Base-by-base conservation (phyloP, 2,113 vertebrate genomes). In the Zapus hudsonius region DNA sequence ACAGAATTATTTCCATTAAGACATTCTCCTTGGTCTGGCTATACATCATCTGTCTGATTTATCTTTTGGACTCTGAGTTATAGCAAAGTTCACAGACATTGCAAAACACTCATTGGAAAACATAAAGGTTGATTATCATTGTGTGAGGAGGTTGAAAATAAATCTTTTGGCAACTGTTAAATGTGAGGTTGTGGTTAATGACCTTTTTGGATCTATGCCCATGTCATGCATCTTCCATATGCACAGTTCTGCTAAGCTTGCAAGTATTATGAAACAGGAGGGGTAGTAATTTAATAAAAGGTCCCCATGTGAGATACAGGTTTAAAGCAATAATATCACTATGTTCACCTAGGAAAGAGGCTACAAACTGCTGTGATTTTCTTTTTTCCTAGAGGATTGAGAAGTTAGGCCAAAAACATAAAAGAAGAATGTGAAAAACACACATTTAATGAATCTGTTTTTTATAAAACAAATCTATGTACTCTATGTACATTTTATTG, bases 181-280 rank as follows among this genome's bases (percentile, higher is more conserved):
- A 79, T 84, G 31, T 80, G 31, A 55, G 55, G 44, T 89, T 89
- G 15, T 36, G 89, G 55, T 81, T 86, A 95, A 94, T 93, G 84
- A 95, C 42, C 55, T 81, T 95, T 93, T 78, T 94, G 96, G 73
- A 81, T 94, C 76, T 83, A 29, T 82, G 73, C 88, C 90, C 84
- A 87, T 67, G 63, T 95, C 78, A 63, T 52, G 63, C 55, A 82
- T 93, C 36, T 94, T 94, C 63, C 72, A 70, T 38, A 44, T 89
- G 27, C 55, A 84, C 3, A 15, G 27, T 42, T 92, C 82, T 83
- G 27, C 70, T 92, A 95, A 85, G 23, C n/a, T 81, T 94, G 29
- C 69, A 84, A 91, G 76, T 57, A 88, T 42, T 93, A 29, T 76
- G 47, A 95, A 89, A 40, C 33, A 84, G 47, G 4, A 81, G 84